phyloP scores from a whole-genome alignment of 92 coral and sea anemone genomes.

The Metridium senile region DNA sequence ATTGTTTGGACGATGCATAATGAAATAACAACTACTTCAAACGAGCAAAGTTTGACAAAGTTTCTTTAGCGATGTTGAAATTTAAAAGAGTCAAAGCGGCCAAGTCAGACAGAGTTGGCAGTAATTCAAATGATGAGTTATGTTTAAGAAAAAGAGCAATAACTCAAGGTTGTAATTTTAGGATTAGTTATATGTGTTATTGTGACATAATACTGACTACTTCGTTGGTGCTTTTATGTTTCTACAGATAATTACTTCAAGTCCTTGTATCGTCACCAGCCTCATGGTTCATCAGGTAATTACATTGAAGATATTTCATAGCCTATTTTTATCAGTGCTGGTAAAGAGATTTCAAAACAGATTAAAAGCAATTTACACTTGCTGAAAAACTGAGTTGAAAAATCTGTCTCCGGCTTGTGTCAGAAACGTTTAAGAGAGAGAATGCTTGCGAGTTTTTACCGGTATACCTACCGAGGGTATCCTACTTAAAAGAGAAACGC shows the following conservation, averaged over 20 bases:
- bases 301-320: no score
- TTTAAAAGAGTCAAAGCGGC: constrained; percentile 72
- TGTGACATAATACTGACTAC: background rate
- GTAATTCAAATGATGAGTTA: background rate
- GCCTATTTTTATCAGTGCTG: no score
- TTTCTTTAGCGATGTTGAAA: constrained; percentile 48
- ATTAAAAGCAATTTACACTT: no score
- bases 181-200: background rate
- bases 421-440: no score
- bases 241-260: constrained; percentile 90
- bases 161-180: constrained; percentile 26
- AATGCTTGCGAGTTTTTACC: no score
- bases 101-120: constrained; percentile 5
- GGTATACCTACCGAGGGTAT: no score
- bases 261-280: constrained; percentile 90
- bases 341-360: no score
- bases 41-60: background rate
- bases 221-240: constrained; percentile 37
- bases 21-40: constrained; percentile 11
- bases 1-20: constrained; percentile 20
- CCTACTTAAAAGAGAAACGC: no score
- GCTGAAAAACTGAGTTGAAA: no score
- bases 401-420: no score
- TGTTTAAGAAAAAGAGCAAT: constrained; percentile 30
- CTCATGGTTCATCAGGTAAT: constrained; percentile 81